Base-by-base conservation (phyloP, 2,888 invertebrate genomes). In the Ormyrus rosae region DNA sequence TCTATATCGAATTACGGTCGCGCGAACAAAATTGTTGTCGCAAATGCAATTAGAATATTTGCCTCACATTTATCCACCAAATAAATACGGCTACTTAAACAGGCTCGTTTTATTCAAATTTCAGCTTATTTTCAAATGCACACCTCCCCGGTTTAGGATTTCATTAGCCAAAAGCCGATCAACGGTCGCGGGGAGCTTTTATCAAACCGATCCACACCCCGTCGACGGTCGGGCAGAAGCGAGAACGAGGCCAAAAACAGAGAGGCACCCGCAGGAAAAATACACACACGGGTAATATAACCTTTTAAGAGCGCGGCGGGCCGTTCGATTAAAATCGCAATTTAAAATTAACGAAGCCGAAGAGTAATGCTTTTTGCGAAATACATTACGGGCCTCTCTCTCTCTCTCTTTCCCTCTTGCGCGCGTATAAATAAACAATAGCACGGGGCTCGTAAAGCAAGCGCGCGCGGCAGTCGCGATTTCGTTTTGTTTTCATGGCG, bases 351-450 rank as follows among this genome's bases (percentile, higher is more conserved):
- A 78, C 77, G 55, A 68, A 73, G 63, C 65, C 76, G 64, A 77
- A 81, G 72, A 69, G 73, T 63, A 78, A 72, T 76, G 65, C 74
- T 75, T 74, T 75, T 60, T 74, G 53, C 53, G 60, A 77, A 65
- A 81, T 74, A 70, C 63, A 71, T 61, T 69, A 61, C 70, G n/a
- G 19, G 19, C 19, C 19, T 19, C 19, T 19, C 19, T 19, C 19
- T 19, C 19, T 19, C 19, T 19, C 19, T 19, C 19, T 19, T 2
- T 19, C 19, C 19, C 19, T 19, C 61, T 4, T 11, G 19, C n/a
- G 4, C 50, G 8, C 8, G 60, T 55, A 81, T 78, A 81, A 81
- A 81, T 78, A 81, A 81, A 78, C 70, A 81, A 81, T 81, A 65
- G 67, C 55, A 34, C n/a, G 19, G 19, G 1, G 58, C 61, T 69